Evolutionary conservation across 2,888 invertebrate genomes (phyloP).

Genomic region (Andrena haemorrhoa): DNA sequence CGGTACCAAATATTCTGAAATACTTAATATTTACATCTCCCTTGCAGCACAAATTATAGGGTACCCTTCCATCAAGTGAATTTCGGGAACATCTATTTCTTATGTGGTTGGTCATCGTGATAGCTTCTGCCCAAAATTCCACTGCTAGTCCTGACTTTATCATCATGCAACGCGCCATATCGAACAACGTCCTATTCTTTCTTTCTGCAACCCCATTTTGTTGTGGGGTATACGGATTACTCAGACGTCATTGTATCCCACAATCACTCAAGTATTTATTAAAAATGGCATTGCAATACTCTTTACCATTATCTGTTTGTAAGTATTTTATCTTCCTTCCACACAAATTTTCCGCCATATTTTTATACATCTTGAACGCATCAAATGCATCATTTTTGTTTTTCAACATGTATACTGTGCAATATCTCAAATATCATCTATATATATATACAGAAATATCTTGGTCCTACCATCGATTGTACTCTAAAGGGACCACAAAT

Average conservation of each 20-base stretch:
- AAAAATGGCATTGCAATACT: not conserved
- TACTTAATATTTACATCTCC: too few species aligned
- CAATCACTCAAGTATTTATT: not conserved
- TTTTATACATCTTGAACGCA: not conserved
- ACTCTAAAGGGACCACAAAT: not conserved
- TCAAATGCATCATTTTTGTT: not conserved
- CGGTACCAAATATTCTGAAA: too few species aligned
- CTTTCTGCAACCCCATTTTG: constrained; percentile 1
- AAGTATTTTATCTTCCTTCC: not conserved
- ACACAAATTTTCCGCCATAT: not conserved
- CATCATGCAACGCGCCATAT: not conserved
- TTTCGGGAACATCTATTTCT: constrained; percentile 9
- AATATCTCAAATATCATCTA: constrained; percentile 19
- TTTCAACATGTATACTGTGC: not conserved
- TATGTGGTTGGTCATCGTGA: not conserved
- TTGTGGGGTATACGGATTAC: not conserved
- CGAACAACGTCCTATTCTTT: not conserved
- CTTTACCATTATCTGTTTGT: not conserved
- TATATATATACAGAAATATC: not conserved
- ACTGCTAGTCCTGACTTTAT: not conserved
- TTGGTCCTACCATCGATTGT: too few species aligned
- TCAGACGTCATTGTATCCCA: not conserved
- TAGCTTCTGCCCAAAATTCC: not conserved
- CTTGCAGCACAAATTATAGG: not conserved
- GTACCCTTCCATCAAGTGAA: not conserved